Base-by-base conservation (phyloP, 2,797 vertebrate genomes). In the Ptychobarbus kaznakovi region DNA sequence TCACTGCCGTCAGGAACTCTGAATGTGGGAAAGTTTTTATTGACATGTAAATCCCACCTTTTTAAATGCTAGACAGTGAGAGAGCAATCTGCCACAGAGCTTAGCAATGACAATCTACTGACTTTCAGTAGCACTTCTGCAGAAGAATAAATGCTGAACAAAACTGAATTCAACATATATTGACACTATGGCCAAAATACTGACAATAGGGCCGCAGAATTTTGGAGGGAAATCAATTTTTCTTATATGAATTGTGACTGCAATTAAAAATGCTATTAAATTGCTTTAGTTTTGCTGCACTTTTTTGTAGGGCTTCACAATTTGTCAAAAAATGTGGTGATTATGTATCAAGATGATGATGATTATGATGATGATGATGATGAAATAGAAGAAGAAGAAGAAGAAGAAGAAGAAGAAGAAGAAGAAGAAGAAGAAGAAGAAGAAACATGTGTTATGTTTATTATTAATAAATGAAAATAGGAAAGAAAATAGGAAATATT, bases 11-110 rank as follows among this genome's bases (percentile, higher is more conserved):
- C 89, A 82, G 70, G 88, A 84, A 87, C 18, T 32, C 38, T 22
- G 69, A 84, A 84, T 85, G 87, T 86, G 85, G 82, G 25, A 69
- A 77, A 35, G 20, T 25, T 44, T 84, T 87, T 77, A 83, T 79
- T 87, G 87, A 86, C 75, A 25, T 72, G 79, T 84, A 90, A 89
- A 92, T 90, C 84, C 88, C 86, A 66, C n/a, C n/a, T 69, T 56
- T 38, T 46, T 56, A 77, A 83, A 84, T 8, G 22, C 22, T 73
- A 76, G 82, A 69, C 22, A 77, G 46, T 32, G 82, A 84, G 46
- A 84, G 44, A 56, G 18, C 10, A 32, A 13, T 66, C 72, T 66
- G 32, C 20, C 72, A 83, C 42, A 38, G 28, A 32, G 20, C 72
- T 65, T 38, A 38, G 11, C 20, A 38, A 66, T 58, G 53, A 40